Base-by-base conservation (phyloP, 1,140 invertebrate species). In the Cotesia typhae region DNA sequence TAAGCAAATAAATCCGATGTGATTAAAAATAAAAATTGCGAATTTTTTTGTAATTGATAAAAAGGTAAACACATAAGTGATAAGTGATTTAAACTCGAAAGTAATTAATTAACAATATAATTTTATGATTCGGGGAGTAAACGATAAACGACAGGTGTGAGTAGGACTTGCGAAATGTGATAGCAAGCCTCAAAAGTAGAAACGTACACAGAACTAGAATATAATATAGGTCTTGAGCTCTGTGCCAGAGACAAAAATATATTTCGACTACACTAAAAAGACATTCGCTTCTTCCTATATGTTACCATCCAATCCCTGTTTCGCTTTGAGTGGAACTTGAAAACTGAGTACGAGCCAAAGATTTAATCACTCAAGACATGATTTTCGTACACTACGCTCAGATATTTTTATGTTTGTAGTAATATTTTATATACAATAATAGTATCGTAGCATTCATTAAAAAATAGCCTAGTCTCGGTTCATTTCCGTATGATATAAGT, bases 221-320 rank as follows among this genome's bases (percentile, higher is more conserved):
- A 70, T 76, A 79, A 84, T 82, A 81, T 84, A 85, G 83, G 82
- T 78, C 82, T 81, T 77, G 57, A 85, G 84, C 82, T 78, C 80
- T 75, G 84, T 84, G 84, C 84, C 83, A 85, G 79, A 83, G 84
- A 84, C 84, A 75, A 85, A 85, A 85, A 85, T 85, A 85, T 74
- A 78, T 72, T 78, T 72, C 64, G 72, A 72, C 76, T 78, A 72
- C 63, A 66, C 41, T 61, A 36, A 41, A 68, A 38, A 72, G 36
- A 63, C 59, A 41, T 38, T 53, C 41, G 37, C 71, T 51, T 61
- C 6, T 47, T 47, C 41, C 41, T 10, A 47, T 47, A 10, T 10
- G 41, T 47, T 47, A 47, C 41, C 10, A 47, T 47, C 41, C 41
- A 47, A 47, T 47, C 65, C 60, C 51, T 59, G 72, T 70, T 72